These are phyloP conservation scores for Brachyistius frenatus DNA, from an alignment of 2,113 vertebrate genomes.

Conservation along the genomic window DNA sequence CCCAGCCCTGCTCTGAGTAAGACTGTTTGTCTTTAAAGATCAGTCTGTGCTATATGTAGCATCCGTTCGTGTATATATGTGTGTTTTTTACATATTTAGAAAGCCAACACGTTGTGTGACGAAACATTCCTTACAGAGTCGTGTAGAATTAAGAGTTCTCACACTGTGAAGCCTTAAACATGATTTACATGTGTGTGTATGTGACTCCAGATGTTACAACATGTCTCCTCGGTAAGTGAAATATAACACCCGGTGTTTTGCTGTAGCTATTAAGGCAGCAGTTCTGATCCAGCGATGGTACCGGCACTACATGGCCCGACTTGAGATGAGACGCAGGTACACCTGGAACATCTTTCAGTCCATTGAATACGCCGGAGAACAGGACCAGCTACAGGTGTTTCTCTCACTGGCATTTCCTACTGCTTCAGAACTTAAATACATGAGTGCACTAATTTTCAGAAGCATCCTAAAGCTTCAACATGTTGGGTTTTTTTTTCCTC, in stretches of 20 bases:
- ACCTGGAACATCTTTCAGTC: constrained; percentile 95
- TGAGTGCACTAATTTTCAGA: background rate
- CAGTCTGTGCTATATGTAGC: constrained; percentile 12
- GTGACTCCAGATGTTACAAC: background rate
- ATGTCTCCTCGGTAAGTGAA: background rate
- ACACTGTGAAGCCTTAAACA: background rate
- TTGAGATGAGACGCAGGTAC: constrained; percentile 90
- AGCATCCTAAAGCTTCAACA: background rate
- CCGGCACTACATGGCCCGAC: constrained; percentile 88
- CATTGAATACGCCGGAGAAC: constrained; percentile 95
- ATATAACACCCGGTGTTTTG: background rate
- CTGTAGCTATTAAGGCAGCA: constrained; percentile 89
- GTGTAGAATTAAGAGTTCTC: background rate
- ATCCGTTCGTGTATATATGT: background rate
- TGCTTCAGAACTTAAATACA: no score
- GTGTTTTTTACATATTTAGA: background rate
- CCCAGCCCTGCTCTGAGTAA: constrained; percentile 84
- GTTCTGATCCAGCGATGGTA: constrained; percentile 96
- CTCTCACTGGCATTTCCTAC: background rate
- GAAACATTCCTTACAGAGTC: background rate
- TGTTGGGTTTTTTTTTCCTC: background rate
- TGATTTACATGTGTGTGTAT: background rate
- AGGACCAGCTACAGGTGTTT: constrained; percentile 94
- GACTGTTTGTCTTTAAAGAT: constrained; percentile 40
- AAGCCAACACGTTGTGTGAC: background rate